These are phyloP conservation scores for Embidobia sp. DNA, from an alignment of 2,888 invertebrate genomes.

Conservation along the genomic window DNA sequence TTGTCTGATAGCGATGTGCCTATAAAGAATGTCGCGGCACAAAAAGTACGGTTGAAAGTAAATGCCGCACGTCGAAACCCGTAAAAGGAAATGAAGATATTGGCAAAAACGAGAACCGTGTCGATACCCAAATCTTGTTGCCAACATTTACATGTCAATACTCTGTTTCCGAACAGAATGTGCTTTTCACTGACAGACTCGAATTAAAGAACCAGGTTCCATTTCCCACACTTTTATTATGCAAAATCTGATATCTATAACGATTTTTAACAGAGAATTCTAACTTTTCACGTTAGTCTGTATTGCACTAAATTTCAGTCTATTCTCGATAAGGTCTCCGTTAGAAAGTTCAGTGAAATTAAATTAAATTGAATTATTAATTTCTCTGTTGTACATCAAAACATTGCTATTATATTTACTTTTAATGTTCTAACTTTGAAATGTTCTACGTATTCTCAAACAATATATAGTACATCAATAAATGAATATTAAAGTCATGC, in stretches of 20 bases:
- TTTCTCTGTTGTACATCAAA: no score
- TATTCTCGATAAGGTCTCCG: no score
- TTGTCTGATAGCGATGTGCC: conserved; percentile 6
- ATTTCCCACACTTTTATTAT: conserved; percentile 4
- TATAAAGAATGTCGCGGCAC: conserved; percentile 31
- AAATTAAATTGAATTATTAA: no score
- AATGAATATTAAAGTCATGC: not conserved
- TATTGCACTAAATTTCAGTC: no score
- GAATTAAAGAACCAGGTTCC: conserved; percentile 12
- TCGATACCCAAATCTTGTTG: conserved; percentile 46
- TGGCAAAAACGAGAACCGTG: conserved; percentile 38
- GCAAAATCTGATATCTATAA: not conserved
- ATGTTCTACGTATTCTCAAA: no score
- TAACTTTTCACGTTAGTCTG: no score
- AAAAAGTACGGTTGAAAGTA: conserved; percentile 39
- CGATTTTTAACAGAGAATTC: not conserved
- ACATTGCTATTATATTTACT: no score
- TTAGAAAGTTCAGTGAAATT: no score
- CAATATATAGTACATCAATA: no score
- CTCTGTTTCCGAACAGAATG: not conserved
- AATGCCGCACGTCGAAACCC: conserved; percentile 39
- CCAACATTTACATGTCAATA: conserved; percentile 48
- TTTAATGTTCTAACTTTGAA: no score
- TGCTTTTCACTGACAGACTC: conserved; percentile 5
- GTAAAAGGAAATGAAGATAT: conserved; percentile 44